phyloP scores from a whole-genome alignment of 1,140 invertebrate species.

The Gyrodactylus salaris region DNA sequence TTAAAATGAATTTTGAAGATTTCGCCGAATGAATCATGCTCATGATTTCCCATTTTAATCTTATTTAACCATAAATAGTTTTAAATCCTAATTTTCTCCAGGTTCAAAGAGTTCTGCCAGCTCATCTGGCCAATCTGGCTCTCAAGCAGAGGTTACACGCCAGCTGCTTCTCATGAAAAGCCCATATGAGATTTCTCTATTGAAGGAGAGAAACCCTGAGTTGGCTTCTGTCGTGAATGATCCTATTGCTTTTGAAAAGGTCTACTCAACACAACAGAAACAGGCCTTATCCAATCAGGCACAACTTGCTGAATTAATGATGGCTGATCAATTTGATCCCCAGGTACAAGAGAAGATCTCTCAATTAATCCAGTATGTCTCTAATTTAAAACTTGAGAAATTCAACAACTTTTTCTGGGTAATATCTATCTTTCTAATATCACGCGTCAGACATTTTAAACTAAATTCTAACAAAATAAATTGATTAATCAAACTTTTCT shows the following conservation, averaged over 20 bases:
- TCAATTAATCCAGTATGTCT: conserved; percentile 61
- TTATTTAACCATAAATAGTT: no score
- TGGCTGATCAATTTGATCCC: conserved; percentile 66
- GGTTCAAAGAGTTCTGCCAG: not conserved
- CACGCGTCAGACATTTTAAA: no score
- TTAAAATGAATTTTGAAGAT: no score
- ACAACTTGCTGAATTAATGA: conserved; percentile 48
- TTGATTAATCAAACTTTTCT: no score
- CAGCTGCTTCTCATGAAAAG: not conserved
- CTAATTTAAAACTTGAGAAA: no score
- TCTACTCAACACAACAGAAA: conserved; percentile 34
- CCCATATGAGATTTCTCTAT: not conserved
- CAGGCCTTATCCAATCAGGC: conserved; percentile 33
- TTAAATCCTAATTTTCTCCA: no score
- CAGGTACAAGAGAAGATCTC: conserved; percentile 69
- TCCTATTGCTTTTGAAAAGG: not conserved
- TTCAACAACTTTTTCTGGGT: no score
- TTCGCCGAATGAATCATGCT: no score
- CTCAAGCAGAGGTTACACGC: not conserved
- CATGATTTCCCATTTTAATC: no score
- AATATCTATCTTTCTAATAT: not conserved
- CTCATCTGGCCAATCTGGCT: not conserved
- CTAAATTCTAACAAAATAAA: no score
- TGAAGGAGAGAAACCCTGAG: not conserved
- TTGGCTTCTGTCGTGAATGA: not conserved